Evolutionary conservation across 2,797 vertebrate genomes (phyloP), one percentile per base, ranked within the genome.

Genomic region (Sylvilagus floridanus): DNA sequence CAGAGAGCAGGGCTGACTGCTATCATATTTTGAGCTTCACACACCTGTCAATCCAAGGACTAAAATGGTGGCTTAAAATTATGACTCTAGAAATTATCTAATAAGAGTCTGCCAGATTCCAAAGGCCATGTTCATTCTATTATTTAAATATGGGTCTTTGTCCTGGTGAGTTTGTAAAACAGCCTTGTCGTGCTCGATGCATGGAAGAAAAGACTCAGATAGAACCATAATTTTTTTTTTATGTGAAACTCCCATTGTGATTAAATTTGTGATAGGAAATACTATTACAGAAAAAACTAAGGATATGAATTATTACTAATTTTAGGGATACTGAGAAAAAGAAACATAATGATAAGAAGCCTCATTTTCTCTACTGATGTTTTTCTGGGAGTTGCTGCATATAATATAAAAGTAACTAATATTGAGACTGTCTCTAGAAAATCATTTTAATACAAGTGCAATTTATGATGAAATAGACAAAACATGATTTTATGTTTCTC

Each of bases 401-500:
- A 13, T 78, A 35, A 78, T 17, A 85, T 78, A n/a, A 92, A 68
- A 78, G 5, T 57, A 89, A 81, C 13, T 73, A 85, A 63, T 83
- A 71, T 22, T 35, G 11, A 26, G 3, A 47, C 0, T 89, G 7
- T 50, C 73, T 90, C 30, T 94, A 71, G n/a, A 96, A 76, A 86
- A 83, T 76, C 30, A 66, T 16, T 79, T 3, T 85, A 79, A 60
- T 83, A 32, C n/a, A 68, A 91, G 11, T 42, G 50, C 2, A 89
- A 94, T 76, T 92, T 50, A 47, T 84, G 4, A 84, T 75, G 7
- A 94, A 79, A 86, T 87, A 19, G 54, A 91, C 1, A 79, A 76
- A 87, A 84, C 2, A 22, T 62, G 93, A 78, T 77, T 77, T 85
- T 72, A 69, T 84, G 50, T 60, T 94, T 96, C 35, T 92, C 52